Conservation (phyloP, 2,888 invertebrate species). For the Iphiclides podalirius region DNA sequence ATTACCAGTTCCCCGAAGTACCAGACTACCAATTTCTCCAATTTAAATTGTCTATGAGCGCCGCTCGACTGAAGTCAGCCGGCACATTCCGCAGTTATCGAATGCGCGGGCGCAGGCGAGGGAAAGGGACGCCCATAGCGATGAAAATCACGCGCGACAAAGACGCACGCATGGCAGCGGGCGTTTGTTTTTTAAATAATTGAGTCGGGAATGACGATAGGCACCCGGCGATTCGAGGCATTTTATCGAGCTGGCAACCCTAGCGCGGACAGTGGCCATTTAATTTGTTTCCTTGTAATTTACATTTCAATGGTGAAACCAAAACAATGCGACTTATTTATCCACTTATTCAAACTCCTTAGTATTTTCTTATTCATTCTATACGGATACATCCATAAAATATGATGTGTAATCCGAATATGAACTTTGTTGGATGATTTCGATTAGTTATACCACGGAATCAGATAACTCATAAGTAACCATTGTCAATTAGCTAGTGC, state of each 20-base stretch:
- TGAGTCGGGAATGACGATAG: slow-evolving; percentile 75
- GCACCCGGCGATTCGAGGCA: slow-evolving; percentile 67
- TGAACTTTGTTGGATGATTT: too few species aligned
- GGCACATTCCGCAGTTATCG: slow-evolving; percentile 76
- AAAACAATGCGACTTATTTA: slow-evolving; percentile 38
- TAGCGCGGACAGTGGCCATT: slow-evolving; percentile 63
- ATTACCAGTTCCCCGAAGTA: slow-evolving; percentile 56
- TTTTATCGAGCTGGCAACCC: slow-evolving; percentile 72
- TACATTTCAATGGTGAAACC: slow-evolving; percentile 47
- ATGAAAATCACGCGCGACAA: slow-evolving; percentile 53
- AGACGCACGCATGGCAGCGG: slow-evolving; percentile 54
- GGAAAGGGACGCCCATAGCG: slow-evolving; percentile 48
- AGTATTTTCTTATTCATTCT: too few species aligned
- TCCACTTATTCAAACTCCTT: not conserved
- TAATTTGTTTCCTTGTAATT: slow-evolving; percentile 66
- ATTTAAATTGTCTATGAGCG: slow-evolving; percentile 78
- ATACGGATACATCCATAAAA: too few species aligned
- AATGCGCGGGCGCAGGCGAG: slow-evolving; percentile 62
- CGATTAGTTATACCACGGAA: too few species aligned
- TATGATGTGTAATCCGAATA: too few species aligned
- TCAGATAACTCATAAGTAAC: slow-evolving; percentile 64
- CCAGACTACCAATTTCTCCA: slow-evolving; percentile 72
- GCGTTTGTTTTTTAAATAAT: slow-evolving; percentile 76
- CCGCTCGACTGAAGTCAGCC: slow-evolving; percentile 75
- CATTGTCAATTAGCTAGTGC: slow-evolving; percentile 68